Base-by-base conservation (phyloP, 2,113 vertebrate species). In the Rutilus rutilus region DNA sequence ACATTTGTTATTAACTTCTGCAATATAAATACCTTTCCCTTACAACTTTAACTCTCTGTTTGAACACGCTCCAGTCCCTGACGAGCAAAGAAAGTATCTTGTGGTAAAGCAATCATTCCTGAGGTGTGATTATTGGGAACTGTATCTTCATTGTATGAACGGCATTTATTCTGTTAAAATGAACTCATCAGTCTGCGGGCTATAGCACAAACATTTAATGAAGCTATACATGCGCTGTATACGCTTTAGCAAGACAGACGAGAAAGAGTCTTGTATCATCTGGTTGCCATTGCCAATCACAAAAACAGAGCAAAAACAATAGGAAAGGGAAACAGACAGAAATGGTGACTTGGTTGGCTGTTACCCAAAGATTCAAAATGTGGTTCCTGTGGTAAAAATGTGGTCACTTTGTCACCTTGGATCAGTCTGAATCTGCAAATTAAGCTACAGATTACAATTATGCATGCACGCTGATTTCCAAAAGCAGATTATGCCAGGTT, bases 251-350 rank as follows among this genome's bases (percentile, higher is more conserved):
- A 36, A 78, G 6, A 78, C 57, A 45, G 3, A 47, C 39, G 7
- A 78, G 52, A 39, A 62, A 80, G 14, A 81, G 17, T 21, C 39
- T 19, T 65, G 39, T 19, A 47, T 25, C 60, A 42, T 64, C 36
- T 42, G 59, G 59, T 80, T 80, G 78, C 78, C 30, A 80, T 45
- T 12, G 78, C 39, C 54, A 39, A 17, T 62, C 54, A 50, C n/a
- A 65, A 47, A 23, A 78, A 78, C 76, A 79, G 4, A 65, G 15
- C 15, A 30, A 65, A 64, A 81, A 81, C 60, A 81, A 80, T 47
- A 65, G 47, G 52, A 54, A 42, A 27, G 54, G 33, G 25, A 60
- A 47, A 47, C 45, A 4, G 11, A 12, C 45, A 71, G 67, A 71
- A 45, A 21, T 74, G 54, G 54, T 39, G 25, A 21, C 30, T 57